Conservation (phyloP, 2,888 invertebrate species). For the Drosophila melanosoma region DNA sequence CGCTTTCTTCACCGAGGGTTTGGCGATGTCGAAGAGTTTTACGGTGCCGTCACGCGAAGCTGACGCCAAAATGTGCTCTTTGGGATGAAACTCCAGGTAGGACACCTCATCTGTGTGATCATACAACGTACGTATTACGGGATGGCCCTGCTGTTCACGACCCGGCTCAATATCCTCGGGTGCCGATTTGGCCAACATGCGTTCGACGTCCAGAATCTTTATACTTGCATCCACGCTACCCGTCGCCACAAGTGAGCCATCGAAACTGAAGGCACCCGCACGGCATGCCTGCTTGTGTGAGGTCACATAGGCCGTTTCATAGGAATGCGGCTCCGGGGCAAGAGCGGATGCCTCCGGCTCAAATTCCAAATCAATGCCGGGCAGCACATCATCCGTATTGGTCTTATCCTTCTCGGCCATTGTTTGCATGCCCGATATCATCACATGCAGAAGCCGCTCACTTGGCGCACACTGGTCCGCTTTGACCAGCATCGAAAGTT, state of each 20-base stretch:
- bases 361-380: slow-evolving; percentile 93
- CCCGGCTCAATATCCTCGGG: slow-evolving; percentile 94
- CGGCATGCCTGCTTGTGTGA: slow-evolving; percentile 98
- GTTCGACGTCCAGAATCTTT: slow-evolving; percentile 99
- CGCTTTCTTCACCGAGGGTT: slow-evolving; percentile 99
- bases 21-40: slow-evolving; percentile 98
- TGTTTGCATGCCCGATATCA: slow-evolving; percentile 93
- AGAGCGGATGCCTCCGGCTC: slow-evolving; percentile 97
- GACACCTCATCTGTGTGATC: slow-evolving; percentile 99
- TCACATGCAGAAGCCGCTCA: slow-evolving; percentile 94
- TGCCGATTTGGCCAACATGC: slow-evolving; percentile 99
- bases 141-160: slow-evolving; percentile 96
- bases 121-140: slow-evolving; percentile 96
- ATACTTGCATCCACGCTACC: slow-evolving; percentile 99
- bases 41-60: slow-evolving; percentile 97
- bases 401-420: slow-evolving; percentile 89
- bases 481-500: slow-evolving; percentile 92
- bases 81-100: slow-evolving; percentile 97
- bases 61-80: slow-evolving; percentile 96
- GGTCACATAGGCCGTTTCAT: slow-evolving; percentile 99
- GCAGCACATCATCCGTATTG: slow-evolving; percentile 83
- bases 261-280: slow-evolving; percentile 97
- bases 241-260: slow-evolving; percentile 98
- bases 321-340: slow-evolving; percentile 98
- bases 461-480: slow-evolving; percentile 98